phyloP scores from a whole-genome alignment of 2,888 invertebrate species.

The Tethea ocularis region DNA sequence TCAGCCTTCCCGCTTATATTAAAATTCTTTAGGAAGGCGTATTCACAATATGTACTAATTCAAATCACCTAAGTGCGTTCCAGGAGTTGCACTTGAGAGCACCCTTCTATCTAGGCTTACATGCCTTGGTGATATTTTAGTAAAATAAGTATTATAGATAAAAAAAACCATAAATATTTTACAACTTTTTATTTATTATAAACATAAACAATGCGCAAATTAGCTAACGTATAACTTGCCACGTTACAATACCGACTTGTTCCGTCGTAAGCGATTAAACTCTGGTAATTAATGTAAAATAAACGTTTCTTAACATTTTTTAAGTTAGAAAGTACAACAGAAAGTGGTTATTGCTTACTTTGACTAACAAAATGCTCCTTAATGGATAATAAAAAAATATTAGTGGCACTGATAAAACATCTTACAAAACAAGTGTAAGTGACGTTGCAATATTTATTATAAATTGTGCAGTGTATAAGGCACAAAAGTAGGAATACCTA shows the following conservation, averaged over 20 bases:
- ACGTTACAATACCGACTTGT: slow-evolving; percentile 50
- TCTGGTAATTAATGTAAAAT: slow-evolving; percentile 53
- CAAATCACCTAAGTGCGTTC: too few species aligned
- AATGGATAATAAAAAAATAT: slow-evolving; percentile 49
- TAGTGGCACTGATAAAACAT: slow-evolving; percentile 70
- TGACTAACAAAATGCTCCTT: slow-evolving; percentile 74
- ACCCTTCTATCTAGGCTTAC: too few species aligned
- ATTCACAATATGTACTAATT: slow-evolving; percentile 8
- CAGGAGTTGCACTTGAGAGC: too few species aligned
- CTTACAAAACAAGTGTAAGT: slow-evolving; percentile 27
- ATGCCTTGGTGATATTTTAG: too few species aligned
- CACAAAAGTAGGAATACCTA: slow-evolving; percentile 45
- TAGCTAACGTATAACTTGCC: slow-evolving; percentile 64
- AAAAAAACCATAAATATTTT: slow-evolving; percentile 41
- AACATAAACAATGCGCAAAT: slow-evolving; percentile 81
- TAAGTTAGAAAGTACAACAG: slow-evolving; percentile 55
- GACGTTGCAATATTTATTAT: slow-evolving; percentile 27
- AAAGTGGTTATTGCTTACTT: slow-evolving; percentile 57
- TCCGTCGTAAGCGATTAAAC: slow-evolving; percentile 47
- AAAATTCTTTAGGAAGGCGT: slow-evolving; percentile 1
- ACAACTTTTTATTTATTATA: slow-evolving; percentile 75
- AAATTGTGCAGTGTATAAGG: slow-evolving; percentile 17
- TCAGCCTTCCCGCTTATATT: neutral
- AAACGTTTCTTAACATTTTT: slow-evolving; percentile 48
- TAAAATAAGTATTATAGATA: neutral